Conservation (phyloP, 2,888 invertebrate genomes). For the Dolichomitus sp. region DNA sequence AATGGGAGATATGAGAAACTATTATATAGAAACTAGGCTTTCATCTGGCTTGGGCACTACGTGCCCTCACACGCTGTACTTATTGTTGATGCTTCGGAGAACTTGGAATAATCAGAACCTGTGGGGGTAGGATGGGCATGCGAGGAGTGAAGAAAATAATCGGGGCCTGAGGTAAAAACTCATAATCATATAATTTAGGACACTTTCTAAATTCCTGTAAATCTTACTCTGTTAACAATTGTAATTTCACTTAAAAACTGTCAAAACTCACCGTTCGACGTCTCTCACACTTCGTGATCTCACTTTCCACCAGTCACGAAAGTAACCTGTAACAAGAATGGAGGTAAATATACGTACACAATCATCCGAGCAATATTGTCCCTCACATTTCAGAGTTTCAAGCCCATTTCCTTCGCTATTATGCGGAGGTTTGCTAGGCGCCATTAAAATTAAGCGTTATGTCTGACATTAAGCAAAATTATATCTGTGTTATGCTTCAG, state of each 20-base stretch:
- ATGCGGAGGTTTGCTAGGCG: conserved; percentile 7
- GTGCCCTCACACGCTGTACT: too few relatives aligned
- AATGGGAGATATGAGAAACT: neutral
- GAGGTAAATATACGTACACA: neutral
- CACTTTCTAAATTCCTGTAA: too few relatives aligned
- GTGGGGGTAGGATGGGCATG: too few relatives aligned
- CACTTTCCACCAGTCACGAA: neutral
- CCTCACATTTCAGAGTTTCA: neutral
- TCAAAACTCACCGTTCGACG: conserved; percentile 14
- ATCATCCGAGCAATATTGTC: neutral
- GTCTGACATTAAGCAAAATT: conserved; percentile 77
- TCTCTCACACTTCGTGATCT: neutral
- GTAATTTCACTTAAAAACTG: neutral
- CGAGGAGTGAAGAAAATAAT: too few relatives aligned
- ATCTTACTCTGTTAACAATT: neutral
- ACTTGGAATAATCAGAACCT: too few relatives aligned
- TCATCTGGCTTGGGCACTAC: too few relatives aligned
- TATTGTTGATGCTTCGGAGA: too few relatives aligned
- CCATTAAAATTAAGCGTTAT: conserved; percentile 77
- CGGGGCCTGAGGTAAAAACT: too few relatives aligned
- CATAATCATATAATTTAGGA: too few relatives aligned
- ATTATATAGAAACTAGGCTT: neutral
- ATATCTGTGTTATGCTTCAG: conserved; percentile 75
- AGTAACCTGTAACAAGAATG: conserved; percentile 27
- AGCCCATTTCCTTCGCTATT: conserved; percentile 4